phyloP scores from a whole-genome alignment of 2,888 invertebrate species.

The Drosophila koepferae region DNA sequence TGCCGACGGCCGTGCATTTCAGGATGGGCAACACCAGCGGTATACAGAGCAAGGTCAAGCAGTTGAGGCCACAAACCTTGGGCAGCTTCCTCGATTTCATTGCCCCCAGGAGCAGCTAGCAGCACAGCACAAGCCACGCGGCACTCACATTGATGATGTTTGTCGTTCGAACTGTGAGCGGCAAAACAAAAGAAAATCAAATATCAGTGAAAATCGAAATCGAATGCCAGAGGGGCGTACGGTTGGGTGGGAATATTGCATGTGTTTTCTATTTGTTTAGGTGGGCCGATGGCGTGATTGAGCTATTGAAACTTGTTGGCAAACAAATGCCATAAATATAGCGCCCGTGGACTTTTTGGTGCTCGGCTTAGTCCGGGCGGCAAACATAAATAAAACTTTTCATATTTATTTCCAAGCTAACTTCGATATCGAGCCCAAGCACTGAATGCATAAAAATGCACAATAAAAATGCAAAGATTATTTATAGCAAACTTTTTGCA shows the following conservation, averaged over 20 bases:
- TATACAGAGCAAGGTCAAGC: conserved; percentile 84
- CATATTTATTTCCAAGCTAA: conserved; percentile 78
- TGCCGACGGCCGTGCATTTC: conserved; percentile 76
- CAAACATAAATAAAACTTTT: conserved; percentile 79
- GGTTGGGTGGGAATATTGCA: conserved; percentile 31
- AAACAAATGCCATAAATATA: conserved; percentile 81
- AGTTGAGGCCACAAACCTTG: conserved; percentile 85
- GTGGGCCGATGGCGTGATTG: conserved; percentile 66
- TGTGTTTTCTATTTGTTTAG: conserved; percentile 45
- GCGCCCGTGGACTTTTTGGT: conserved; percentile 54
- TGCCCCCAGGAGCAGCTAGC: conserved; percentile 82
- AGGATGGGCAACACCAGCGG: conserved; percentile 83
- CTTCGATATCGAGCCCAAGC: conserved; percentile 71
- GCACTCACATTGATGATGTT: conserved; percentile 83
- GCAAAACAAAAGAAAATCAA: conserved; percentile 4
- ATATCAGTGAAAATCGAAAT: conserved; percentile 14
- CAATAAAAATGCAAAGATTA: conserved; percentile 81
- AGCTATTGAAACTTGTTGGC: conserved; percentile 80
- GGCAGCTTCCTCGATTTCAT: conserved; percentile 85
- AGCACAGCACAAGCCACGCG: conserved; percentile 71
- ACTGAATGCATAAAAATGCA: conserved; percentile 77
- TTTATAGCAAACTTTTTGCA: conserved; percentile 72
- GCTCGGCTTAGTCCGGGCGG: conserved; percentile 24
- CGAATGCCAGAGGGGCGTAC: neutral
- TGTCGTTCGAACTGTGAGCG: conserved; percentile 52